Conservation (phyloP, 2,113 vertebrate genomes). For the Heloderma charlesbogerti region DNA sequence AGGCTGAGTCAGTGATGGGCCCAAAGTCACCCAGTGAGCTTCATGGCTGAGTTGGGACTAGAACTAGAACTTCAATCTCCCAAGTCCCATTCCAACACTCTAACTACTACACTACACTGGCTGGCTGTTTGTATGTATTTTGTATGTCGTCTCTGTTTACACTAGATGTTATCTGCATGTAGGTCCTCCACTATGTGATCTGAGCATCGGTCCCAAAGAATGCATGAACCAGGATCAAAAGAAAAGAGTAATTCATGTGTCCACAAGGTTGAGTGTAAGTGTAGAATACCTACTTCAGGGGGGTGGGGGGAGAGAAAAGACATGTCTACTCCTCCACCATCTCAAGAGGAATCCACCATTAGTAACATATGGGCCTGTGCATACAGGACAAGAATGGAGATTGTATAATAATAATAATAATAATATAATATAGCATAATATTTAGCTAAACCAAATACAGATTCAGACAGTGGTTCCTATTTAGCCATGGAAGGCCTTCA, state of each 20-base stretch:
- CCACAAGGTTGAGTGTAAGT: no score
- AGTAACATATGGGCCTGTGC: not conserved
- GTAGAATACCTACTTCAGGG: not conserved
- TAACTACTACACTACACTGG: no score
- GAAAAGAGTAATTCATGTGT: not conserved
- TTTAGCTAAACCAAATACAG: conserved; percentile 38
- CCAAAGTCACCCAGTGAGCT: no score
- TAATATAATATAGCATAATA: conserved; percentile 42
- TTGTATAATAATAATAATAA: no score
- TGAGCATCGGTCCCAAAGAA: not conserved
- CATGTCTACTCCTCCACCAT: not conserved
- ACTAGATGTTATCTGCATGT: not conserved
- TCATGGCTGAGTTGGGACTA: no score
- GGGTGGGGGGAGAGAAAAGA: no score
- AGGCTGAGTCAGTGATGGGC: no score
- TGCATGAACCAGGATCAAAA: not conserved
- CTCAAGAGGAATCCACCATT: not conserved
- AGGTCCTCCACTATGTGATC: not conserved
- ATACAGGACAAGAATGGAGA: conserved; percentile 8
- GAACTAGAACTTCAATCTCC: no score
- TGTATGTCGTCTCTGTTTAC: no score
- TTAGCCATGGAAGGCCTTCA: conserved; percentile 43
- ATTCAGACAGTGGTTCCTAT: conserved; percentile 39
- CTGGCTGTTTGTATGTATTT: no score
- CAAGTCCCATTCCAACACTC: no score